Conservation (phyloP, 2,888 invertebrate species). For the Philaethria dido region DNA sequence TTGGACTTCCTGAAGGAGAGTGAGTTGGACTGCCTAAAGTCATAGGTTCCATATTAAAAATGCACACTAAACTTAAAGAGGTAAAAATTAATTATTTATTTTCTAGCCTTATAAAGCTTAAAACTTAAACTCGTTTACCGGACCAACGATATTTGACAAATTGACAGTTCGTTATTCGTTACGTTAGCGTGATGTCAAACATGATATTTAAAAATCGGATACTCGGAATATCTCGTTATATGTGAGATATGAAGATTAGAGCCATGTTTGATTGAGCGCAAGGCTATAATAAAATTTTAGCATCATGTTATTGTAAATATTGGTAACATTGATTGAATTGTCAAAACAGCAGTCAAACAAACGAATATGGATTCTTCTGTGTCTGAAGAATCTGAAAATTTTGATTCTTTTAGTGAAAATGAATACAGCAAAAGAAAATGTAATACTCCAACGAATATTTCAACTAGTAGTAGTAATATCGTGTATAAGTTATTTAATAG, state of each 20-base stretch:
- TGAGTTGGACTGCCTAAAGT: conserved; percentile 90
- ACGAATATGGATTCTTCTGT: conserved; percentile 79
- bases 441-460: conserved; percentile 58
- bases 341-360: conserved; percentile 75
- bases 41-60: conserved; percentile 91
- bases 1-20: conserved; percentile 86
- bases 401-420: conserved; percentile 59
- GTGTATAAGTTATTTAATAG: conserved; percentile 84
- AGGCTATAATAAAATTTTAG: conserved; percentile 22
- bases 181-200: conserved; percentile 21
- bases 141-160: conserved; percentile 30
- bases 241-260: neutral
- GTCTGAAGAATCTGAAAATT: conserved; percentile 64
- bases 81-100: neutral
- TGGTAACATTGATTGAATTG: conserved; percentile 54
- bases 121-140: conserved; percentile 26
- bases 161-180: neutral
- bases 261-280: conserved; percentile 13
- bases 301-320: conserved; percentile 37
- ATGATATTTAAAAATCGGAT: conserved; percentile 30
- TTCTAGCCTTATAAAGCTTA: neutral
- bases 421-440: conserved; percentile 57
- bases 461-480: conserved; percentile 65
- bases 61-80: neutral
- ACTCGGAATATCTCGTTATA: neutral